Base-by-base conservation (phyloP, 2,888 invertebrate genomes). In the Andrena hattorfiana region DNA sequence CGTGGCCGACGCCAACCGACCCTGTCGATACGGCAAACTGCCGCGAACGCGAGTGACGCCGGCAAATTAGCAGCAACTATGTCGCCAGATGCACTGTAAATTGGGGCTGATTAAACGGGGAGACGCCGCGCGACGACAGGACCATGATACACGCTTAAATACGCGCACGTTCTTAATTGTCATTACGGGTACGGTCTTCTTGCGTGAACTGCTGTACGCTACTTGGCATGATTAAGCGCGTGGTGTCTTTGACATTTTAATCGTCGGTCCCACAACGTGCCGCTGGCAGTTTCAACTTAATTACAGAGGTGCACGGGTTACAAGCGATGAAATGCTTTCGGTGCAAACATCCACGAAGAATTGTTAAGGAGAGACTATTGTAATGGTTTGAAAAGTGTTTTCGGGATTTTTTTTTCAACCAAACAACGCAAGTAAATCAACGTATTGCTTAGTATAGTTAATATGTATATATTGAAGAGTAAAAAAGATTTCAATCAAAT, bases 101-200 rank as follows among this genome's bases (percentile, higher is more conserved):
- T 84, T 82, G 70, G 71, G 70, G 74, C 70, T 82, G 82, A 84
- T 82, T 84, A 82, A 78, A 78, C 78, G 72, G 78, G 78, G 74
- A 82, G 75, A 75, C 68, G 71, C 71, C 63, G 30, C 54, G 54
- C 60, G 72, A 64, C 48, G 77, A 68, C 49, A 63, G 72, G 63
- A 23, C 59, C 48, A 70, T 66, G 72, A 81, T 78, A 72, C 42
- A 42, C 56, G 49, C 70, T 66, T 70, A 66, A 77, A 80, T 30
- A 35, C 59, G 49, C 66, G 48, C 62, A 76, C 13, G 49, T 70
- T 77, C 77, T 69, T 77, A 77, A 78, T 60, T 23, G 70, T 51
- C 62, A 42, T 42, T 62, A 30, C 62, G 62, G 30, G 42, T 20
- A 6, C 28, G 13, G 32, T 20, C 7, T 51, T 42, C 42, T 16